phyloP scores from a whole-genome alignment of 2,797 vertebrate genomes.

The Malurus leucopterus region DNA sequence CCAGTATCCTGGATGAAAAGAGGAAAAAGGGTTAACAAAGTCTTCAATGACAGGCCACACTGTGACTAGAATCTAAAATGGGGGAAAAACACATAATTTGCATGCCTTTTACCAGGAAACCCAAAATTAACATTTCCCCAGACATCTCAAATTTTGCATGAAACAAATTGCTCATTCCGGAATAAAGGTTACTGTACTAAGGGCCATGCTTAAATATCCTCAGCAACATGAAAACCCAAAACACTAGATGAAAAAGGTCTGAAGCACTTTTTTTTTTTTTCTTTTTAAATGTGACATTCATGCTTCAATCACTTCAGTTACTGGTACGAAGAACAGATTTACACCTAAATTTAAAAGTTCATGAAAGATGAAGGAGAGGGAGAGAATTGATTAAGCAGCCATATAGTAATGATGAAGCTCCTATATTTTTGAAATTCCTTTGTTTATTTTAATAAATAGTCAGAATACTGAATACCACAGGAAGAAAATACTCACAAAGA shows the following conservation, averaged over 20 bases:
- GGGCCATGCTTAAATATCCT: background rate
- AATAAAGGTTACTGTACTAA: background rate
- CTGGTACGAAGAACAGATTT: background rate
- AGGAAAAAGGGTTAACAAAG: background rate
- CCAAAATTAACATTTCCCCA: background rate
- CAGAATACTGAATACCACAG: background rate
- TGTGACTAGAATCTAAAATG: background rate
- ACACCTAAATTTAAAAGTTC: background rate
- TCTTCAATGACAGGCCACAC: background rate
- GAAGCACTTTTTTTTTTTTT: background rate
- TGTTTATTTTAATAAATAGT: background rate
- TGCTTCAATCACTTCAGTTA: background rate
- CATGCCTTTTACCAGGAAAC: background rate
- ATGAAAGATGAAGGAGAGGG: background rate
- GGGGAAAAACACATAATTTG: background rate
- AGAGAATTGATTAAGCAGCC: background rate
- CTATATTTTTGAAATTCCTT: background rate
- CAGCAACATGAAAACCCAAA: background rate
- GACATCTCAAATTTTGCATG: slow-evolving; percentile 3
- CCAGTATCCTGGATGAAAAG: background rate
- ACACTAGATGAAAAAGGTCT: background rate
- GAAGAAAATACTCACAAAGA: background rate
- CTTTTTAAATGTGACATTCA: background rate
- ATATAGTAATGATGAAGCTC: background rate
- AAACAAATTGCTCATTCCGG: background rate